Base-by-base conservation (phyloP, 2,888 invertebrate species). In the Lysandra bellargus region DNA sequence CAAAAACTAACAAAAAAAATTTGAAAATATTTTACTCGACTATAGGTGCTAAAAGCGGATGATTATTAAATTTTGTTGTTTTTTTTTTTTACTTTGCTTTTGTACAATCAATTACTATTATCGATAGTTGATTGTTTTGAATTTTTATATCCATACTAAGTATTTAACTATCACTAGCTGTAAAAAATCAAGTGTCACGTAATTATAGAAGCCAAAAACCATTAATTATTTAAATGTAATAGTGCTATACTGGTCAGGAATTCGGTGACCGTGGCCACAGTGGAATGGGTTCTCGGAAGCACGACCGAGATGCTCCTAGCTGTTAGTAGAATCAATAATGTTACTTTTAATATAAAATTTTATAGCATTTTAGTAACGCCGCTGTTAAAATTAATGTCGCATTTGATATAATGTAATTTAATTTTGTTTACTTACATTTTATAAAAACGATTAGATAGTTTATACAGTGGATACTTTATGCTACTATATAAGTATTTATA, bases 161-260 rank as follows among this genome's bases (percentile, higher is more conserved):
- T 23, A 23, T 23, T 23, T 23, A 23, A 23, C 5, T 53, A 53
- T 53, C 57, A 57, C 17, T 57, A 4, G 33, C 69, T 37, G 33
- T 64, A 30, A 64, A 69, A 33, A 69, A 3, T 57, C 17, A 69
- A 23, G 23, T 33, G 33, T 64, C 3, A 64, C 30, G 30, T 64
- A 64, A 64, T 64, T 4, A 64, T 7, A 12, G 33, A 69, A 37
- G 69, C 30, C 9, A 30, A 30, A 30, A 69, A 69, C 30, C 12
- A 69, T 69, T 33, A 69, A 69, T 69, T 69, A 69, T 69, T 69
- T 33, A 69, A 69, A 37, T 33, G 69, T 64, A 33, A 69, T 14
- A 37, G 69, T 69, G 69, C 33, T 33, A 69, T 30, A 4, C 33
- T 69, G 33, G 69, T 14, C 69, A 69, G 69, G 69, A 69, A 69